A percentile compares a stretch with the other conserved stretches of the same genome.
phyloP scores from a whole-genome alignment of 2,113 vertebrate species.

The Oxygymnocypris stewartii region DNA sequence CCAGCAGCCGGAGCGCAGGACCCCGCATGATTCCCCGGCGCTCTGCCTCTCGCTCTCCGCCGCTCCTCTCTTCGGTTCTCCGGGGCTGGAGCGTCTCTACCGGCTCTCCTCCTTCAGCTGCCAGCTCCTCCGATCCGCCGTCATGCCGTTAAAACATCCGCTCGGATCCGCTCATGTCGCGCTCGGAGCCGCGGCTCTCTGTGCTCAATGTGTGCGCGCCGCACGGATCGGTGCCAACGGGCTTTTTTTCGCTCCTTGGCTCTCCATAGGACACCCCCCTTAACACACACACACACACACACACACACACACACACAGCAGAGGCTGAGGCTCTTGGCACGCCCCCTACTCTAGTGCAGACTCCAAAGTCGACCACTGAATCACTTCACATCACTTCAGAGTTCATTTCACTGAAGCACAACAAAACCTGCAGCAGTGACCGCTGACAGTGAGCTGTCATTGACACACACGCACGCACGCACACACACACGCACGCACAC shows the following conservation, averaged over 20 bases:
- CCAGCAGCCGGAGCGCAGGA: slow-evolving; percentile 79
- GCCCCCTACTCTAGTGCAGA: neutral
- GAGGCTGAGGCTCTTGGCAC: neutral
- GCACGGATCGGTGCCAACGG: slow-evolving; percentile 73
- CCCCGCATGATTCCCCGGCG: slow-evolving; percentile 74
- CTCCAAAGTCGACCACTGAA: slow-evolving; percentile 24
- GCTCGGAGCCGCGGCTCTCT: slow-evolving; percentile 57
- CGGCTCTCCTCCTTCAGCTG: slow-evolving; percentile 69
- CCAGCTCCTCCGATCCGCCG: slow-evolving; percentile 72
- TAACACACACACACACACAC: slow-evolving; percentile 59
- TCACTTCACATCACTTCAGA: neutral
- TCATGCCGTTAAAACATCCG: slow-evolving; percentile 15
- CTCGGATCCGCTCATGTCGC: slow-evolving; percentile 42
- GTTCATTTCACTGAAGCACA: neutral
- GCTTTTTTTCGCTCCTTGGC: slow-evolving; percentile 73
- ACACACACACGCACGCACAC: no score
- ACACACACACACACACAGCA: neutral
- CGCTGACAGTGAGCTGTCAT: neutral
- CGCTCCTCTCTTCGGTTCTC: slow-evolving; percentile 60
- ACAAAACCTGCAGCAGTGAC: neutral
- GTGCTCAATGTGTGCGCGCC: slow-evolving; percentile 63
- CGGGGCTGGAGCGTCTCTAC: slow-evolving; percentile 50
- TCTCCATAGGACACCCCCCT: slow-evolving; percentile 74
- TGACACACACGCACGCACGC: neutral
- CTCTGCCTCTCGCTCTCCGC: slow-evolving; percentile 57